Base-by-base conservation (phyloP, 2,113 vertebrate species). In the Cryptomyrus ogoouensis region DNA sequence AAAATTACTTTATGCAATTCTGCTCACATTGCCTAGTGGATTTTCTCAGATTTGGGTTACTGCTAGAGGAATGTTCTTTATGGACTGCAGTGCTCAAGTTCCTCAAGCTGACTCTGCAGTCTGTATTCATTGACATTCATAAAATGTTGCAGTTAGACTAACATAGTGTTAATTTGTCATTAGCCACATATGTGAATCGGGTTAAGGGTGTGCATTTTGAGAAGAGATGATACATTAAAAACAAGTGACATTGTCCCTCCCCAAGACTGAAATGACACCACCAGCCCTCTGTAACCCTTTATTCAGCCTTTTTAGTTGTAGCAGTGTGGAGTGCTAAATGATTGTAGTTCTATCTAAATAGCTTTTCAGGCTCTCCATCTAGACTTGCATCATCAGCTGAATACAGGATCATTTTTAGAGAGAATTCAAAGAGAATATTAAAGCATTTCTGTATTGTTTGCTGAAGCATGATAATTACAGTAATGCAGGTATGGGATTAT, bases 381-480 rank as follows among this genome's bases (percentile, higher is more conserved):
- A 42, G 47, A n/a, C 10, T 21, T 44, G 42, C 44, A 90, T 87
- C 56, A 70, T n/a, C 53, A 70, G 62, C 35, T 39, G 47, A 27
- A 74, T 83, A 53, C 0, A 80, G 50, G 27, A 35, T 83, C 13
- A 39, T 90, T 83, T 70, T 90, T 58, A 88, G 70, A n/a, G 85
- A 52, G 27, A 35, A 13, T 19, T 31, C 62, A 88, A 49, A 53
- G 8, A 87, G n/a, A 44, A 7, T 46, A 46, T 52, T 1, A 52
- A 19, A 31, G 5, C 35, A 56, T 62, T 35, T 8, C 15, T 74
- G 17, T 80, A 53, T 87, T 53, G 46, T 31, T 52, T 39, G 35
- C 39, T 9, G 47, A 50, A 44, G 47, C 15, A 84, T 8, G 31
- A 15, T 12, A 10, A 17, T 50, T 46, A 83, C 17, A 47, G 39